These are phyloP conservation scores for Rhegmatorhina hoffmannsi DNA, from an alignment of 2,113 vertebrate species.

Conservation along the genomic window DNA sequence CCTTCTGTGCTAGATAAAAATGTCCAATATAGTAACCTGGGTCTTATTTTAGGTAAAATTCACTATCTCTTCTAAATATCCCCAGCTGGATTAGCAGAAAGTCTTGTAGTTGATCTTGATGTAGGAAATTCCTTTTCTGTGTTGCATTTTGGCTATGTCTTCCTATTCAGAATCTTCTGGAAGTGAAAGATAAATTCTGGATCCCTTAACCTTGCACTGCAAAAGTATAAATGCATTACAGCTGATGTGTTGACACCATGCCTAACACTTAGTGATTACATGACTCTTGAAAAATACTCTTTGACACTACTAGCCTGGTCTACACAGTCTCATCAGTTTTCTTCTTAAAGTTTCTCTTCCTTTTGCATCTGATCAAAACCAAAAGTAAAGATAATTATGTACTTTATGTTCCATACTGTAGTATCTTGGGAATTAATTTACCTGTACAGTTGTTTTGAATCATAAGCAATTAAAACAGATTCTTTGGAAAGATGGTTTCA, in stretches of 20 bases:
- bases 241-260: not conserved
- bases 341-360: not conserved
- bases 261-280: not conserved
- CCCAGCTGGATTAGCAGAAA: not conserved
- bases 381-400: not conserved
- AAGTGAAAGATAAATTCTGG: not conserved
- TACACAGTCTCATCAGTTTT: not conserved
- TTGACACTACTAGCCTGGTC: not conserved
- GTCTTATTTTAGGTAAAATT: not conserved
- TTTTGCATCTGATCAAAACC: not conserved
- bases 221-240: not conserved
- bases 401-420: not conserved
- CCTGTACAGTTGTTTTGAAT: not conserved
- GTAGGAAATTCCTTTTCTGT: accelerated
- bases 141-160: not conserved
- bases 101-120: not conserved
- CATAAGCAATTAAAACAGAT: not conserved
- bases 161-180: not conserved
- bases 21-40: not conserved
- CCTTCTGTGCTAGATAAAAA: not conserved
- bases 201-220: not conserved
- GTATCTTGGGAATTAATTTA: not conserved
- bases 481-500: not conserved
- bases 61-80: not conserved
- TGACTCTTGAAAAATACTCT: not conserved